Conservation (phyloP, 2,113 vertebrate genomes). For the Heterocephalus glaber region DNA sequence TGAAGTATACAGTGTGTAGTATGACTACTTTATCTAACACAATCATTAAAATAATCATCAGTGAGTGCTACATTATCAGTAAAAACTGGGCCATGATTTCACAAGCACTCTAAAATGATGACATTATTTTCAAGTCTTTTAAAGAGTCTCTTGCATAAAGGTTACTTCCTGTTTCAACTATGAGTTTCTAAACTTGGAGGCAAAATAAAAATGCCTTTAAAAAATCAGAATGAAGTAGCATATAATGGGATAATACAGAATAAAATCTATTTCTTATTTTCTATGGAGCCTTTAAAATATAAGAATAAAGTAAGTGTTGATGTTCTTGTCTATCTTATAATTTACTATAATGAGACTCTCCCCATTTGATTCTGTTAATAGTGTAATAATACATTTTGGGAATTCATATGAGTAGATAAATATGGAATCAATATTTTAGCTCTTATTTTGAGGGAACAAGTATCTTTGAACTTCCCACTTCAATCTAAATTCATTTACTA, state of each 20-base stretch:
- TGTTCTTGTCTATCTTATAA: conserved; percentile 37
- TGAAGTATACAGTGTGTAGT: not conserved
- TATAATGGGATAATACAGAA: conserved; percentile 51
- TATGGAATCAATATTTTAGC: conserved; percentile 70
- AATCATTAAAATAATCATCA: conserved; percentile 31
- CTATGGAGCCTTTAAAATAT: conserved; percentile 38
- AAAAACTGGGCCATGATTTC: conserved; percentile 36
- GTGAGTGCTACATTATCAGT: not conserved
- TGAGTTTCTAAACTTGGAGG: not conserved
- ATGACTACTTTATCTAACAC: conserved; percentile 24
- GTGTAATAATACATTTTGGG: conserved; percentile 51
- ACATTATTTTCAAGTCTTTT: conserved; percentile 39
- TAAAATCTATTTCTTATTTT: conserved; percentile 41
- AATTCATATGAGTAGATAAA: conserved; percentile 71
- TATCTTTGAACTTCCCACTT: conserved; percentile 60
- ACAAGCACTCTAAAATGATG: conserved; percentile 47
- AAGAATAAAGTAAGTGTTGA: conserved; percentile 54
- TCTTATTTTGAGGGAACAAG: conserved; percentile 64
- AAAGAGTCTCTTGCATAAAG: conserved; percentile 15
- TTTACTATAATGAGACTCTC: conserved; percentile 67
- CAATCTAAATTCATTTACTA: conserved; percentile 69
- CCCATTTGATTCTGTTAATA: conserved; percentile 61
- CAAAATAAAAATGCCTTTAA: not conserved
- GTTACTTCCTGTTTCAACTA: conserved; percentile 55
- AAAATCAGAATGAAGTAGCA: conserved; percentile 49